Conservation (phyloP, 2,113 vertebrate genomes). For the Mystacornis crossleyi region DNA sequence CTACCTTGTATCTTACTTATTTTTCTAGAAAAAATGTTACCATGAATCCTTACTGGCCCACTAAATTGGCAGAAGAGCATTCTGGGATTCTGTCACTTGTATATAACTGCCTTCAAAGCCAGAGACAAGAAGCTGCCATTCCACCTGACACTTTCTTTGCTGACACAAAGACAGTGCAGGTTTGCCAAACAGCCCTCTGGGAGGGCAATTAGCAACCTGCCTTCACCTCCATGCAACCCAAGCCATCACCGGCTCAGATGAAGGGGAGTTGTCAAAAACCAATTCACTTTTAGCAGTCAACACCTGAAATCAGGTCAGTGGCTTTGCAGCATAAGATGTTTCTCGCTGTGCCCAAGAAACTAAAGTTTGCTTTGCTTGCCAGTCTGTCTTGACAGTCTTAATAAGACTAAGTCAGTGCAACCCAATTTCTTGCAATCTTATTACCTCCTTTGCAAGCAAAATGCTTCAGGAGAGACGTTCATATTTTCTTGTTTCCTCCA, state of each 20-base stretch:
- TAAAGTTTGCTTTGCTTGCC: background rate
- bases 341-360: background rate
- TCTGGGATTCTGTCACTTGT: background rate
- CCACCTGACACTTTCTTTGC: background rate
- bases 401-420: background rate
- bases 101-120: background rate
- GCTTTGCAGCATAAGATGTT: background rate
- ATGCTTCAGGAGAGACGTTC: background rate
- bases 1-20: background rate
- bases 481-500: background rate
- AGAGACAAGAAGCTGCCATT: background rate
- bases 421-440: background rate
- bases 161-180: background rate
- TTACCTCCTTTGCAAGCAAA: background rate
- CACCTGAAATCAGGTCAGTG: slow-evolving; percentile 22
- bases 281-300: background rate
- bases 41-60: background rate
- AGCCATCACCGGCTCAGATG: background rate
- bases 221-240: background rate
- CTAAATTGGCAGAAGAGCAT: background rate
- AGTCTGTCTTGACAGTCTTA: background rate
- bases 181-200: background rate
- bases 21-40: background rate
- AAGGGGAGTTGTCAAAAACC: slow-evolving; percentile 44
- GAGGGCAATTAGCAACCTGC: background rate